Evolutionary conservation across 2,888 invertebrate species (phyloP), one percentile per base, ranked within the genome.

Genomic region (Nemoura dubitans): DNA sequence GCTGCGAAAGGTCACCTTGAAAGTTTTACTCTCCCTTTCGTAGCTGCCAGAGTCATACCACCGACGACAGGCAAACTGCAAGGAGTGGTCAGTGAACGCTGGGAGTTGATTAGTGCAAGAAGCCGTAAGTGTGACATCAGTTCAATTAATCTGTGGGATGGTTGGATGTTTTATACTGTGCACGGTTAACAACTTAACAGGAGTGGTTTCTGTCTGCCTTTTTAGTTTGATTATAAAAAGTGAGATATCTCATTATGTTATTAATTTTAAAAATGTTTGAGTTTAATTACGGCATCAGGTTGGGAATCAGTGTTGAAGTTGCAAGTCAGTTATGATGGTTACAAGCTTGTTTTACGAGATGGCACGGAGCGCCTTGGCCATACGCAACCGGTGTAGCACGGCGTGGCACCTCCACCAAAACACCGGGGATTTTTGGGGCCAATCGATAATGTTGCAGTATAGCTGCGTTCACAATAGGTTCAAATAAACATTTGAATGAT

Each of bases 1-100:
- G 21, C n/a, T n/a, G 6, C n/a, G 42, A 27, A 30, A 85, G 87
- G 87, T 87, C 87, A 87, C 87, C 87, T 87, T 87, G 85, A 86
- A n/a, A 76, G 76, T 10, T 25, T 7, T 27, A 85, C 84, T 28
- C 27, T 78, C 83, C 82, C 85, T 30, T 86, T 87, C 86, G 87
- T 81, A 1, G 59, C 59, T 21, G 59, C 2, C 59, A 59, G 59
- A 76, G 82, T 30, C 85, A 86, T 82, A 87, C 59, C 2, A 10
- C 21, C 59, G 21, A 7, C 59, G 59, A 21, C 59, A 3, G 21
- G 59, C 59, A 59, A 59, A 59, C 16, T 59, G 59, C 59, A 21
- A 59, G 59, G 59, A 59, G 59, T 59, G 59, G 59, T 59, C 59
- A 59, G 59, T 59, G 59, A 59, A 7, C 59, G 59, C 21, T 16